Conservation (phyloP, 2,113 vertebrate genomes). For the Phaetusa simplex region DNA sequence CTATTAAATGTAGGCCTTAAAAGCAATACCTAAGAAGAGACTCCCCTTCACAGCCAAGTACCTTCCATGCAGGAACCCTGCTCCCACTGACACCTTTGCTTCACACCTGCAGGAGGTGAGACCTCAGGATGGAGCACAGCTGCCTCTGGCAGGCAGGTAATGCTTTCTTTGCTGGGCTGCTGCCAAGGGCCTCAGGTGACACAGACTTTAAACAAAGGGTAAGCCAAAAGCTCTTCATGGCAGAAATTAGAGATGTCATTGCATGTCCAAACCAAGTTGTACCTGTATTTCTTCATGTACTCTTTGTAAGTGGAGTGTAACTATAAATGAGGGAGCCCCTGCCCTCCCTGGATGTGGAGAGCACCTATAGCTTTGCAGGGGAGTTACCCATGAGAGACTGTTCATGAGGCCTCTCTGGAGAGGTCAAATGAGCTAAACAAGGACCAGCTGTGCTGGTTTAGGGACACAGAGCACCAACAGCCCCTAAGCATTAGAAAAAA, state of each 20-base stretch:
- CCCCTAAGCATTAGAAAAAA: neutral
- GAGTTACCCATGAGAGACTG: neutral
- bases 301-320: neutral
- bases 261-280: neutral
- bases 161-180: neutral
- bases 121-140: neutral
- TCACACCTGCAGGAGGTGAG: neutral
- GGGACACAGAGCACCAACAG: neutral
- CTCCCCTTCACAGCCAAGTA: neutral
- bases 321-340: rapidly evolving
- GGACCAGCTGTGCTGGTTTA: neutral
- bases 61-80: neutral
- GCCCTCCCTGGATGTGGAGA: neutral
- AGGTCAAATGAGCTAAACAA: neutral
- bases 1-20: neutral
- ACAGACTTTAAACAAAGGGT: neutral
- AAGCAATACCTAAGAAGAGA: neutral
- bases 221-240: neutral
- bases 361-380: neutral
- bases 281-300: neutral
- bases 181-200: neutral
- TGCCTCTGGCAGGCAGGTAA: neutral
- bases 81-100: neutral
- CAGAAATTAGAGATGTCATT: neutral
- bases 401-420: neutral